Base-by-base conservation (phyloP, 1,140 invertebrate genomes). In the Euura lappo region DNA sequence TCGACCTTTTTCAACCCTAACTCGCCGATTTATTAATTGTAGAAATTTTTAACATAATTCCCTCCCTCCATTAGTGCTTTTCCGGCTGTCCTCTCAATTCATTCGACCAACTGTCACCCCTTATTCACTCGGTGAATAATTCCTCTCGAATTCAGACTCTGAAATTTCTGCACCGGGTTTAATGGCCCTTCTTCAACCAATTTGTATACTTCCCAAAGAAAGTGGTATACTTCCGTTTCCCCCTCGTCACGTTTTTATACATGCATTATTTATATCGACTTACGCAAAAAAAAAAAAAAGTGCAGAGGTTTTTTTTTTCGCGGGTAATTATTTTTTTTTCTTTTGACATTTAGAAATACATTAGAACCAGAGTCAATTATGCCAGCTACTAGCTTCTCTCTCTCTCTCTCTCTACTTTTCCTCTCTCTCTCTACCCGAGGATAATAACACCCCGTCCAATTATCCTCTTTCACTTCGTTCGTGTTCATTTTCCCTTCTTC, bases 381-480 rank as follows among this genome's bases (percentile, higher is more conserved):
- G 51, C 51, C 8, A 8, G 28, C 28, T 28, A 28, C 28, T 28
- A 28, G 28, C 28, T 28, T 28, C 28, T 28, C 51, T 60, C 13
- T 60, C 51, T n/a, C 51, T 28, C 28, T 28, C 28, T 60, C 10
- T 6, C 3, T n/a, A n/a, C n/a, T n/a, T n/a, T n/a, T n/a, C n/a
- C 51, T 28, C 28, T 28, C 28, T 60, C 10, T 6, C 3, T n/a
- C 51, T n/a, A 60, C 51, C 51, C 51, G 51, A 6, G 51, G 51
- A 60, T 60, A 60, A 60, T 60, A 60, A 60, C 51, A 60, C 51
- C 13, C 51, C 51, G 51, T 60, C 51, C 51, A 60, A 60, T 60
- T 60, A 60, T 60, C 51, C 51, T 60, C 51, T 60, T 60, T 60
- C 51, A 60, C 51, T 60, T n/a, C 51, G 10, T n/a, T 8, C 51